Evolutionary conservation across 2,888 invertebrate genomes (phyloP).

Genomic region (Anoplius nigerrimus): DNA sequence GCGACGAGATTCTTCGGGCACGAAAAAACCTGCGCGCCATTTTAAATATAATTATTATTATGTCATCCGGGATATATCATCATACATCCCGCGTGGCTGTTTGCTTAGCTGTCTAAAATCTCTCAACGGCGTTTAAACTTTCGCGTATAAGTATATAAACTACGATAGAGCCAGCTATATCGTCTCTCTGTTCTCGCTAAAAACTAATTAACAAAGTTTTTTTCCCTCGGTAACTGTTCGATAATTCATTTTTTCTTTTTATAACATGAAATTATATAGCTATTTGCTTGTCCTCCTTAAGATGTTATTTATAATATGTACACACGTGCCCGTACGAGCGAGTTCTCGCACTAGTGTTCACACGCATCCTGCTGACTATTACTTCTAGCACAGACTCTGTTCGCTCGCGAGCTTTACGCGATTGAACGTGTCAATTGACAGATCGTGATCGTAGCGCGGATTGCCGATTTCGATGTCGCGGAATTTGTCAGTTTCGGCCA

Average conservation of each 20-base stretch:
- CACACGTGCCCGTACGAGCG: slow-evolving; percentile 30
- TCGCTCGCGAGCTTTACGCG: no score
- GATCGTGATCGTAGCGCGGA: no score
- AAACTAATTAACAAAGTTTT: slow-evolving; percentile 68
- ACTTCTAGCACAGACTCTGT: no score
- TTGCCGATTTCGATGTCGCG: no score
- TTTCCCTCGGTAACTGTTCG: slow-evolving; percentile 50
- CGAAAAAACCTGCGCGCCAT: slow-evolving; percentile 39
- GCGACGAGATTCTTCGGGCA: slow-evolving; percentile 26
- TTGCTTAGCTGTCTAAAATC: slow-evolving; percentile 37
- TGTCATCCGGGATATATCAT: slow-evolving; percentile 26
- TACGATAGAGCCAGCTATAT: slow-evolving; percentile 73
- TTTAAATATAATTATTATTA: slow-evolving; percentile 9
- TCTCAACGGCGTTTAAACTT: slow-evolving; percentile 55
- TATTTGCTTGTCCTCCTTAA: slow-evolving; percentile 27
- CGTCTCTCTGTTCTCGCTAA: slow-evolving; percentile 61
- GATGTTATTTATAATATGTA: slow-evolving; percentile 52
- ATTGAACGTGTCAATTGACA: no score
- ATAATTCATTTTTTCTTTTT: slow-evolving; percentile 43
- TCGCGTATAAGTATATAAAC: slow-evolving; percentile 57
- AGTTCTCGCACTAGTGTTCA: slow-evolving; percentile 28
- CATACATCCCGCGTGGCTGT: slow-evolving; percentile 21
- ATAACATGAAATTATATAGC: slow-evolving; percentile 42
- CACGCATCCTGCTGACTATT: no score
- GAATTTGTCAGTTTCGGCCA: no score